Base-by-base conservation (phyloP, 2,888 invertebrate genomes). In the Tenthredo notha region DNA sequence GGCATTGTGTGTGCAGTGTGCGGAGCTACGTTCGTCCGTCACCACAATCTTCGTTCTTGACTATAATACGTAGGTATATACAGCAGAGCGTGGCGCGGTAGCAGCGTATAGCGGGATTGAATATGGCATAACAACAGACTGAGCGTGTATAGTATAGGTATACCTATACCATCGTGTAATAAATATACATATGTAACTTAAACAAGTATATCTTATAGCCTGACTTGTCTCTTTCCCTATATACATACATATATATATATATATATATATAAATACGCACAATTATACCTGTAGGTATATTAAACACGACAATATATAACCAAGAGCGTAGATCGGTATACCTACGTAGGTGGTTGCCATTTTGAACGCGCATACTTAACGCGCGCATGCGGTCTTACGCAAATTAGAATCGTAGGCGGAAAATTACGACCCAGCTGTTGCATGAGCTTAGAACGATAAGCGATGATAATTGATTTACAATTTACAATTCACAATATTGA, bases 311-410 rank as follows among this genome's bases (percentile, higher is more conserved):
- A 25, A 61, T n/a, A n/a, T n/a, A n/a, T 0, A 67, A 15, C 10
- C 61, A 6, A 7, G 15, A 25, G 40, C 21, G 33, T 77, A 80
- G 80, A 58, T n/a, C 4, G n/a, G 9, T 1, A n/a, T 25, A 78
- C 58, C 43, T 75, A 77, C 37, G 80, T 80, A 80, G 80, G 40
- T 80, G 61, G 80, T 61, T 61, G 80, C 80, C 80, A 61, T 40
- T 80, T 80, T 80, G 80, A 80, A 80, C 29, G 54, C 72, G 72
- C 43, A 74, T 74, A 12, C 43, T 43, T 77, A 47, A n/a, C 21
- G 50, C 50, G 80, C 83, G 83, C 83, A 83, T 83, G 47, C 29
- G 75, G 43, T 80, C 83, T 83, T 83, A 83, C 83, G 83, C 83
- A 83, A 83, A 83, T 65, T 65, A 50, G 6, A 15, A n/a, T 47